Evolutionary conservation across 2,113 vertebrate genomes (phyloP).

Genomic region (Actinemys pallida): DNA sequence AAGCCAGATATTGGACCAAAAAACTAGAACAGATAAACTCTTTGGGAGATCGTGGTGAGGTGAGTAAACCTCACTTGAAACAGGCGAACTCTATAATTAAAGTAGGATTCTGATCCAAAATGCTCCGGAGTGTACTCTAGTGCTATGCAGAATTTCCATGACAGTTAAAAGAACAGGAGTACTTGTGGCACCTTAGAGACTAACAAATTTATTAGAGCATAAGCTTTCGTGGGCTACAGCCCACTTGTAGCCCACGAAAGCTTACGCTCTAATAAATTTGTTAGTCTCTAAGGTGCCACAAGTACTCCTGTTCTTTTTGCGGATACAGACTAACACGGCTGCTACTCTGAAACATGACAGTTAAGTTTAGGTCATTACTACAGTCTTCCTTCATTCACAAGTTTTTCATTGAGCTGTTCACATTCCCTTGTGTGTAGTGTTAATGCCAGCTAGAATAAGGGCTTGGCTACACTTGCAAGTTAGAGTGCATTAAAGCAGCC

Average conservation of each 20-base stretch:
- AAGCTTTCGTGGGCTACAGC: too few species aligned
- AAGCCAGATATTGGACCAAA: conserved; percentile 95
- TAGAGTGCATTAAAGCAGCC: too few species aligned
- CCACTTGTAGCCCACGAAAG: too few species aligned
- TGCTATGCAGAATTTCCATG: not conserved
- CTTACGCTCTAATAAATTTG: too few species aligned
- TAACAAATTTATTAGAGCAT: too few species aligned
- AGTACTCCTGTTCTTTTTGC: too few species aligned
- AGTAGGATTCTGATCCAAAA: not conserved
- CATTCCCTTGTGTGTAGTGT: not conserved
- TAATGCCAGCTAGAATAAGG: not conserved
- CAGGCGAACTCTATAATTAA: not conserved
- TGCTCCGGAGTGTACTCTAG: not conserved
- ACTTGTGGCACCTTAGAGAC: too few species aligned
- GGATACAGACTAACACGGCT: too few species aligned
- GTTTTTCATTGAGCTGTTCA: not conserved
- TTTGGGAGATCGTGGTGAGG: conserved; percentile 88
- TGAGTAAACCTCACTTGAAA: conserved; percentile 56
- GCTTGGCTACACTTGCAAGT: too few species aligned
- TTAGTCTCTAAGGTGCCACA: too few species aligned
- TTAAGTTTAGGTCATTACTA: not conserved
- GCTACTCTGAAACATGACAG: too few species aligned
- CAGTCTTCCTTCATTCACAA: not conserved
- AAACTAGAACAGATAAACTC: conserved; percentile 93
- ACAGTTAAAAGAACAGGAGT: not conserved